Evolutionary conservation across 2,888 invertebrate species (phyloP).

Genomic region (Acanthacorydalis orientalis): DNA sequence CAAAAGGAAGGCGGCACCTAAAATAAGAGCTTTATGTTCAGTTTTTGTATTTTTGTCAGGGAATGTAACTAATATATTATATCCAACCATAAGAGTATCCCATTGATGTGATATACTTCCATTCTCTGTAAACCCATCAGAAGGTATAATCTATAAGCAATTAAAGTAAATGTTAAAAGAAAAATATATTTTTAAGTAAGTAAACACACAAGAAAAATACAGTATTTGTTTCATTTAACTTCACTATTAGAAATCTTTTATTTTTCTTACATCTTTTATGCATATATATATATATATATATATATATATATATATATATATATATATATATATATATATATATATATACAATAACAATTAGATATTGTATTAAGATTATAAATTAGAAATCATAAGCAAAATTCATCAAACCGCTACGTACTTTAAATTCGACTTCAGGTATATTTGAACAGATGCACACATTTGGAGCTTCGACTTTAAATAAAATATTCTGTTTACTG

Average conservation of each 20-base stretch:
- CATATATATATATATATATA: too few species aligned
- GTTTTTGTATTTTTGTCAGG: conserved; percentile 53
- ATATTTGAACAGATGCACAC: conserved; percentile 38
- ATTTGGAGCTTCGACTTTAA: conserved; percentile 56
- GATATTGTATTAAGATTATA: too few species aligned
- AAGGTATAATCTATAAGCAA: conserved; percentile 31
- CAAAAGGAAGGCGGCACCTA: conserved; percentile 71
- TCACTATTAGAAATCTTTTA: too few species aligned
- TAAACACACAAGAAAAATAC: too few species aligned
- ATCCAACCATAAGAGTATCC: conserved; percentile 48
- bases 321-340: too few species aligned
- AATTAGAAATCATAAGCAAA: too few species aligned
- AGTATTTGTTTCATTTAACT: too few species aligned
- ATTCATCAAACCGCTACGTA: too few species aligned
- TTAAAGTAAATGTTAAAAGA: conserved; percentile 4
- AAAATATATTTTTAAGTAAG: too few species aligned
- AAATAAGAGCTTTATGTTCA: conserved; percentile 58
- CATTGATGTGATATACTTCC: conserved; percentile 56
- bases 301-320: too few species aligned
- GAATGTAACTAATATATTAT: conserved; percentile 59
- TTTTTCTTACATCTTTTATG: too few species aligned
- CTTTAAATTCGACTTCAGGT: conserved; percentile 44
- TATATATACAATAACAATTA: too few species aligned
- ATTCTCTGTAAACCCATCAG: conserved; percentile 41
- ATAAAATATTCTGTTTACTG: conserved; percentile 40